Evolutionary conservation across 1,140 invertebrate genomes (phyloP).

Genomic region (Zaprionus vittiger): DNA sequence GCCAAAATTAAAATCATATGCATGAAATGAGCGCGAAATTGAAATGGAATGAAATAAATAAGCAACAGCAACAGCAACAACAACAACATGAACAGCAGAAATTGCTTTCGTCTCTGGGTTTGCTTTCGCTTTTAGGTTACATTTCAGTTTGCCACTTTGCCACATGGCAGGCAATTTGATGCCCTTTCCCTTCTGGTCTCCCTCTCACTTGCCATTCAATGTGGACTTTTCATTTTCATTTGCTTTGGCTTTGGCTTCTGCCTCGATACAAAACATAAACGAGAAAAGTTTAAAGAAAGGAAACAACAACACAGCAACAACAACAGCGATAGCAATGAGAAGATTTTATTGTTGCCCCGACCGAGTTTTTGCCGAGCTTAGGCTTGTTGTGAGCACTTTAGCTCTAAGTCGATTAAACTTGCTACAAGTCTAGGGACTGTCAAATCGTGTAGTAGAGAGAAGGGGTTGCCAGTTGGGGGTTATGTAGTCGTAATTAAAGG

Average conservation of each 20-base stretch:
- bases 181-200: neutral
- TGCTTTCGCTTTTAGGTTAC: constrained; percentile 32
- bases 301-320: neutral
- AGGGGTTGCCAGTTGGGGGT: neutral
- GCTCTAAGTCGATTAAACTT: neutral
- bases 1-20: constrained; percentile 81
- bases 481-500: neutral
- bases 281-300: neutral
- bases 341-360: neutral
- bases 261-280: neutral
- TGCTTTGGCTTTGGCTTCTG: neutral
- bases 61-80: constrained; percentile 31
- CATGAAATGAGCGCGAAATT: constrained; percentile 81
- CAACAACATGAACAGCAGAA: constrained; percentile 24
- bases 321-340: neutral
- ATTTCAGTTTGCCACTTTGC: constrained; percentile 46
- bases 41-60: constrained; percentile 78
- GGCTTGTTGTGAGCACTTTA: neutral
- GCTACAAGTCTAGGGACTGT: neutral
- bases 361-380: neutral
- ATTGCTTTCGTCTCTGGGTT: constrained; percentile 2
- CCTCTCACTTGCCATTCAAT: neutral
- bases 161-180: constrained; percentile 49
- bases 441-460: neutral
- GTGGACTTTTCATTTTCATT: neutral